Base-by-base conservation (phyloP, 1,140 invertebrate genomes). In the Lordiphosa mommai region DNA sequence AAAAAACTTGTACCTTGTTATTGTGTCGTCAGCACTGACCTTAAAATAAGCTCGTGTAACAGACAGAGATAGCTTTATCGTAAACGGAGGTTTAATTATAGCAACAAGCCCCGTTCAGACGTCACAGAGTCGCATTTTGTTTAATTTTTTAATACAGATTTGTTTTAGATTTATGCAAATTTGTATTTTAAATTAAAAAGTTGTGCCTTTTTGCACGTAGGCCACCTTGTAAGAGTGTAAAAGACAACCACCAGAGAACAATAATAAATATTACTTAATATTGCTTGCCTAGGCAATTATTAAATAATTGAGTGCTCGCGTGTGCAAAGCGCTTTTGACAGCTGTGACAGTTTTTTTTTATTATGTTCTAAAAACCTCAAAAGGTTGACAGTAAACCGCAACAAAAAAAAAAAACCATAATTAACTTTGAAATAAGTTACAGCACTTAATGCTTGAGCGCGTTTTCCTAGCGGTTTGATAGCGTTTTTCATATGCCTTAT, bases 151-250 rank as follows among this genome's bases (percentile, higher is more conserved):
- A 70, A 56, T 65, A 65, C 61, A 65, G 60, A 64, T 53, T 40
- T 16, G 27, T 10, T 10, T 8, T 13, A 7, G 32, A 10, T 13
- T 13, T 29, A 29, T 16, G 47, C 16, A 16, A 49, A 34, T 7
- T 12, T 2, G n/a, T 4, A 27, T 17, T 48, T 34, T n/a, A 29
- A 6, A 37, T 10, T 4, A 8, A 23, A 61, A 51, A 67, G 51
- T 66, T 43, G 40, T 41, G 59, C 71, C 74, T 61, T 74, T 82
- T 52, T 49, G 74, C 74, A 80, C 74, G 74, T 80, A 80, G 47
- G n/a, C 59, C 50, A 32, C 20, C 50, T 41, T 40, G 20, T 34
- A 37, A 40, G 16, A 33, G 33, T 37, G 33, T 13, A 17, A 17
- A 16, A 20, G 17, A 10, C 14, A 20, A 49, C 33, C 16, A 9